Base-by-base conservation (phyloP, 2,888 invertebrate species). In the Aphelenchoides bicaudatus region DNA sequence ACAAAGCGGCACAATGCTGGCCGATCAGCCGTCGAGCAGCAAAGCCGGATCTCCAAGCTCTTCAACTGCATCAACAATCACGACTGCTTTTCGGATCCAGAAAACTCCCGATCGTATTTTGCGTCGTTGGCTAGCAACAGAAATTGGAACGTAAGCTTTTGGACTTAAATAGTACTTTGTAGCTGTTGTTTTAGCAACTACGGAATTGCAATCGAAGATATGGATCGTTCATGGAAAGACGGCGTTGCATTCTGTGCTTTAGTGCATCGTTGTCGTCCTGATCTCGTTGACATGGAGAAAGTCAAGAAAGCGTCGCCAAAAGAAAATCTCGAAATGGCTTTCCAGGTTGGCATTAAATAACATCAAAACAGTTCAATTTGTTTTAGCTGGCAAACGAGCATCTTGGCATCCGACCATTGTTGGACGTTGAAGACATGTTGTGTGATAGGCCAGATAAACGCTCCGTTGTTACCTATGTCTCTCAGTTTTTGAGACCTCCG, bases 381-480 rank as follows among this genome's bases (percentile, higher is more conserved):
- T n/a, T n/a, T n/a, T n/a, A 69, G 23, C 50, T 72, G 52, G 79
- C 79, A 13, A 67, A 73, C 19, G 59, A 66, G 25, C 73, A 77
- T 61, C 62, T 79, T n/a, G 70, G 70, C 39, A 71, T 79, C 48
- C 65, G 72, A 37, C 65, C 66, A 1, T 59, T 75, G 46, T 46
- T 76, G 13, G 71, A 75, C 51, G 70, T 73, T 39, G 73, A 74
- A 29, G 79, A 79, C 53, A 63, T 79, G 49, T 64, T 75, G 56
- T 63, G 65, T 51, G 73, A 72, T n/a, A 70, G 70, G 51, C 79
- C 79, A 21, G 79, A 79, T 62, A 75, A 77, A 43, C 61, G 75
- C 34, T 74, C 74, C 30, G 67, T 79, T 30, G 73, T 79, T 62
- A 79, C 79, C 23, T 79, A 79, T 62, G 71, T 79, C 13, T 77